Percentiles rank a stretch among this genome's conserved stretches.
Conservation (phyloP, 2,113 vertebrate genomes). For the Saccopteryx leptura region DNA sequence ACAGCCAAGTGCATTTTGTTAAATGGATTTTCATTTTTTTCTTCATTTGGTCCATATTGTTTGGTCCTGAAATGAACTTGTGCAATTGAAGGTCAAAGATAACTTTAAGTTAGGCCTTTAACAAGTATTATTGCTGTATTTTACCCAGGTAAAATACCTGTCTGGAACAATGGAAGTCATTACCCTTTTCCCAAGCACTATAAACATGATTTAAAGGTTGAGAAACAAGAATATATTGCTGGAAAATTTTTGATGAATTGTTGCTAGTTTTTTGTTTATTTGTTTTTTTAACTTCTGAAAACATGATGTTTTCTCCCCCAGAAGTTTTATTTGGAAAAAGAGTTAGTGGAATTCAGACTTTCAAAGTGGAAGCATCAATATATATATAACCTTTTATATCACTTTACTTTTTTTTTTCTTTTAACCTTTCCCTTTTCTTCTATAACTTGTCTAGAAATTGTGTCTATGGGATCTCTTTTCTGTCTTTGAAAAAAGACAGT, state of each 20-base stretch:
- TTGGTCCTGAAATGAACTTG: neutral
- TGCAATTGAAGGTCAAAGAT: neutral
- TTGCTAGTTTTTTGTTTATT: neutral
- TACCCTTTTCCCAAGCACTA: neutral
- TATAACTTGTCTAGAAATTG: neutral
- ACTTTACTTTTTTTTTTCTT: constrained; percentile 55
- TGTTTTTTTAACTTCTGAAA: neutral
- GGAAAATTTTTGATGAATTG: neutral
- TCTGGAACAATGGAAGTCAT: neutral
- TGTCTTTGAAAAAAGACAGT: neutral
- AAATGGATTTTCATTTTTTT: constrained; percentile 1
- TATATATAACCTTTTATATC: neutral
- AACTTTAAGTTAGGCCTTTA: neutral
- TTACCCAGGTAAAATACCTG: neutral
- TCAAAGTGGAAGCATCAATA: constrained; percentile 27
- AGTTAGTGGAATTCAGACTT: constrained; percentile 54
- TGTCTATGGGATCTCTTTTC: neutral
- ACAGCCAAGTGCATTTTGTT: neutral
- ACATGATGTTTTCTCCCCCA: neutral
- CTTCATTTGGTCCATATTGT: neutral
- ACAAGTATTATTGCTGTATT: neutral
- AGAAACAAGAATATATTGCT: constrained; percentile 23
- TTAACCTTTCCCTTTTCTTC: constrained; percentile 53
- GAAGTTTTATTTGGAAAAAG: constrained; percentile 39
- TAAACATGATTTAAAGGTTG: neutral